Base-by-base conservation (phyloP, 2,797 vertebrate species). In the Falco cherrug region DNA sequence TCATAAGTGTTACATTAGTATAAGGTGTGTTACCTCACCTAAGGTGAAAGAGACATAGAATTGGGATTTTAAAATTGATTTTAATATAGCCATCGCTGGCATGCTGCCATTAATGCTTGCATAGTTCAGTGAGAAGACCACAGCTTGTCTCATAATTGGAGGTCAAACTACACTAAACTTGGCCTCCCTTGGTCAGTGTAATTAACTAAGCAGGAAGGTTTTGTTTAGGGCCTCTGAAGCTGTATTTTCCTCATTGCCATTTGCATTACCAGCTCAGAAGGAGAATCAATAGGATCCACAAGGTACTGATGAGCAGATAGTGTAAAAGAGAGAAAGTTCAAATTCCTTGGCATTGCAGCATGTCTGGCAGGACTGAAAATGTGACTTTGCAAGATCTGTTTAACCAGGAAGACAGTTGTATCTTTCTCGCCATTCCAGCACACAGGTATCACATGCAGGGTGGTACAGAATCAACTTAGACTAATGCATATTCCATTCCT, bases 131-230 rank as follows among this genome's bases (percentile, higher is more conserved):
- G 78, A 70, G 59, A 60, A 89, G 26, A 54, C 37, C 86, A 87
- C 39, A 54, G 70, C 2, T 9, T 25, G 70, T 47, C 90, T 74
- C 77, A 6, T 77, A 89, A 83, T 60, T 50, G 45, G 89, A 95
- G 90, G 92, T 75, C 81, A 86, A 87, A 11, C 70, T 28, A 10
- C 83, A 17, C n/a, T 22, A 28, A 53, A 47, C 54, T 13, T 67
- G 73, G 86, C 63, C 59, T 77, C 56, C 76, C 63, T 68, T 71
- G 80, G 70, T 11, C 84, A 21, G 73, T 10, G 7, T 79, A 71
- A 93, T 77, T 89, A 94, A 91, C 37, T 24, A 93, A 90, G 94
- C 50, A 81, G 73, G 84, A 61, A 81, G 87, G 87, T 53, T 95
- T 91, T 73, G 65, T 15, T 7, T 25, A 68, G 65, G 47, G 82